A percentile compares a stretch with the other conserved stretches of the same genome.
These are phyloP conservation scores for Entomobrya proxima DNA, from an alignment of 2,888 invertebrate species.

Conservation along the genomic window DNA sequence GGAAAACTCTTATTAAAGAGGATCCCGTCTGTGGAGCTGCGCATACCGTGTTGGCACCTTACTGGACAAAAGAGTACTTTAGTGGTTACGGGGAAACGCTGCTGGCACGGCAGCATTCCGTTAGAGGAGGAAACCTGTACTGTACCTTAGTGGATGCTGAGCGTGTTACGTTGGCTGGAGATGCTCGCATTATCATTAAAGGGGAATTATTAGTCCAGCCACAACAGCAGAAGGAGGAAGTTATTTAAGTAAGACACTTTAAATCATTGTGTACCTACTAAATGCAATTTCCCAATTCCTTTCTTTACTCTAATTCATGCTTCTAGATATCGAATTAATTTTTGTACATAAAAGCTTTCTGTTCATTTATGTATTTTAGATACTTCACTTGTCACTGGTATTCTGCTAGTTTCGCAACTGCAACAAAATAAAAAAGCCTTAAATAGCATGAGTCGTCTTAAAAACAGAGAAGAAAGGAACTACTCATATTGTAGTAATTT, in stretches of 20 bases:
- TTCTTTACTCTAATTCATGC: no score
- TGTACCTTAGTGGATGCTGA: constrained; percentile 49
- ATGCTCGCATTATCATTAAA: constrained; percentile 57
- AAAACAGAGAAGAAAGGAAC: no score
- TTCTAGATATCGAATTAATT: no score
- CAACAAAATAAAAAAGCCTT: no score
- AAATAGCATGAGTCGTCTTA: no score
- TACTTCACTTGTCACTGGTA: no score
- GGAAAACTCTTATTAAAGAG: no score
- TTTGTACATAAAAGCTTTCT: no score
- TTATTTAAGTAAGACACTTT: background rate
- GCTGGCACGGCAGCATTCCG: constrained; percentile 47
- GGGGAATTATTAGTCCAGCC: constrained; percentile 42
- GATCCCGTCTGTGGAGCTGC: constrained; percentile 77
- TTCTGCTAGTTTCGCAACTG: no score
- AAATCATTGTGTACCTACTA: background rate
- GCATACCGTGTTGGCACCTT: constrained; percentile 74
- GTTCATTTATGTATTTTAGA: no score
- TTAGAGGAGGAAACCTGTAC: constrained; percentile 52
- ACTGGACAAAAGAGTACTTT: constrained; percentile 56
- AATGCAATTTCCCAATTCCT: no score
- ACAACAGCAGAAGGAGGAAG: background rate
- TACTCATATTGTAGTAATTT: no score
- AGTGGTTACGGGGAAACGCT: constrained; percentile 50
- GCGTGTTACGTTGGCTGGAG: constrained; percentile 50